These are phyloP conservation scores for Paramormyrops hopkinsi DNA, from an alignment of 2,797 vertebrate genomes.

Conservation along the genomic window DNA sequence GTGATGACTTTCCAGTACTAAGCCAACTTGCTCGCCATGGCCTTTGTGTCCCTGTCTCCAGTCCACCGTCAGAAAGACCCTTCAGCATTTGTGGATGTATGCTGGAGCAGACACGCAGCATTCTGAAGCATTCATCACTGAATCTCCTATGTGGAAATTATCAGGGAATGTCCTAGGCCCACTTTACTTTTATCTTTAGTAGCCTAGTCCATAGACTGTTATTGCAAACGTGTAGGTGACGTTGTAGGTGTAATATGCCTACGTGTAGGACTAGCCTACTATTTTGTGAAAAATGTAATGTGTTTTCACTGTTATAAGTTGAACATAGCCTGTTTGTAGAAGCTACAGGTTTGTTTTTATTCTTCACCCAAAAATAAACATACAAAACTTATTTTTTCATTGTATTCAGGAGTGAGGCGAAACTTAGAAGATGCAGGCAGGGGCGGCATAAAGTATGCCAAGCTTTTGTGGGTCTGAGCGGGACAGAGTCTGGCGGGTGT, in stretches of 20 bases:
- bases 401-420: not conserved
- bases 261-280: not conserved
- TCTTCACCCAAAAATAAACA: not conserved
- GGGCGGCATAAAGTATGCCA: not conserved
- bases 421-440: not conserved
- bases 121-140: not conserved
- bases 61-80: not conserved
- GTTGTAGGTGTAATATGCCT: not conserved
- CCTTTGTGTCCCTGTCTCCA: not conserved
- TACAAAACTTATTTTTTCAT: not conserved
- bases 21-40: not conserved
- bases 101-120: not conserved
- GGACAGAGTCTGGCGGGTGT: not conserved
- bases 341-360: not conserved
- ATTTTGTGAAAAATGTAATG: not conserved
- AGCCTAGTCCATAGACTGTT: not conserved
- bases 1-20: not conserved
- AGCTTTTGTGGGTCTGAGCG: not conserved
- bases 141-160: not conserved
- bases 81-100: not conserved
- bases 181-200: not conserved
- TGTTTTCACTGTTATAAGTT: not conserved
- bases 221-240: not conserved
- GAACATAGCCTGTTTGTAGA: not conserved
- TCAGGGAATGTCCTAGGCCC: not conserved